These are phyloP conservation scores for Drepana falcataria DNA, from an alignment of 2,888 invertebrate genomes.

Conservation along the genomic window DNA sequence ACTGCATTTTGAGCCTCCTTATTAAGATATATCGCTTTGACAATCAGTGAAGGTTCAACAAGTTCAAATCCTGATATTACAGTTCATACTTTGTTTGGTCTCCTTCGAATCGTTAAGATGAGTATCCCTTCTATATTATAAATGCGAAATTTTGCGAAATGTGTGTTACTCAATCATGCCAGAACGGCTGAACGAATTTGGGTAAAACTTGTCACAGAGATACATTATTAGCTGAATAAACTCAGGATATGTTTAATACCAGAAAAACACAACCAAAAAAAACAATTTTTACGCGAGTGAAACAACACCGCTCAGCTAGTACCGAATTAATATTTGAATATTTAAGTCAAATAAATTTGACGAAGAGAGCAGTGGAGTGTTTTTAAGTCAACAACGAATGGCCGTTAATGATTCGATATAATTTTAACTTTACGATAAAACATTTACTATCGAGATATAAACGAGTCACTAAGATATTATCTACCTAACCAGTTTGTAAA, in stretches of 20 bases:
- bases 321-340: too few relatives aligned
- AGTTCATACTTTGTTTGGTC: not conserved
- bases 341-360: not conserved
- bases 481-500: conserved; percentile 32
- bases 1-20: not conserved
- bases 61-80: not conserved
- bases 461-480: conserved; percentile 53
- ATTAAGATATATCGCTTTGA: not conserved
- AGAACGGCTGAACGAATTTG: too few relatives aligned
- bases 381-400: not conserved
- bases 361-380: not conserved
- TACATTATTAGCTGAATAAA: too few relatives aligned
- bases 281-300: too few relatives aligned
- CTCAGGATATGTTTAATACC: not conserved
- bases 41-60: not conserved
- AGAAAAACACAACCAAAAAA: too few relatives aligned
- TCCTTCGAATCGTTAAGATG: not conserved
- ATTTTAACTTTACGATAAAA: conserved; percentile 61
- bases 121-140: too few relatives aligned
- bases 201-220: too few relatives aligned
- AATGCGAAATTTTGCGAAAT: too few relatives aligned
- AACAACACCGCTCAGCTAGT: too few relatives aligned
- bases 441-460: conserved; percentile 45
- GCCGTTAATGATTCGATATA: conserved; percentile 31
- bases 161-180: too few relatives aligned